Evolutionary conservation across 2,797 vertebrate species (phyloP).

Genomic region (Enteromius trimaculatus): DNA sequence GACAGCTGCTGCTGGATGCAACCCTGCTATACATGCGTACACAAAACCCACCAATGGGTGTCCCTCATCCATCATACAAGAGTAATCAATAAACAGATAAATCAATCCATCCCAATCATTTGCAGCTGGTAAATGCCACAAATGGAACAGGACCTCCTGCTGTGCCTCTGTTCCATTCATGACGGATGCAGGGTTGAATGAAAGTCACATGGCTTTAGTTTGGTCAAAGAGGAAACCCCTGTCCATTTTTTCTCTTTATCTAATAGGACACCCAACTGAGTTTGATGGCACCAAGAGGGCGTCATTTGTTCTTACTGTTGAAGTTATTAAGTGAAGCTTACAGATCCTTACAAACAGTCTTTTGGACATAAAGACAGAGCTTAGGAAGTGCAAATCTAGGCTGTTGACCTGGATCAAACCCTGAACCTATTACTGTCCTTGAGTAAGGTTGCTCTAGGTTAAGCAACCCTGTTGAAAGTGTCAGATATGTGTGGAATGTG

Average conservation of each 20-base stretch:
- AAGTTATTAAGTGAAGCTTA: conserved; percentile 1
- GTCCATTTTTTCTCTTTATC: background rate
- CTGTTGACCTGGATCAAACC: background rate
- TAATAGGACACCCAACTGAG: background rate
- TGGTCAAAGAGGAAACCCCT: conserved; percentile 33
- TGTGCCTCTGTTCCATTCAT: conserved; percentile 55
- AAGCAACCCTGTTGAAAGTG: background rate
- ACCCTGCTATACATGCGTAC: conserved; percentile 5
- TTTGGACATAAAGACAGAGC: background rate
- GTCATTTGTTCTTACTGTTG: background rate
- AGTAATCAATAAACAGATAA: conserved; percentile 66
- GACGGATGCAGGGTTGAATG: conserved; percentile 43
- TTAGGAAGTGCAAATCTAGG: background rate
- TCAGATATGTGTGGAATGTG: background rate
- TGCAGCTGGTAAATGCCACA: conserved; percentile 60
- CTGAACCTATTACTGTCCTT: conserved; percentile 3
- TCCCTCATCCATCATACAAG: conserved; percentile 66
- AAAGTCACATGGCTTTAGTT: conserved; percentile 35
- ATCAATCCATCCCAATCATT: conserved; percentile 74
- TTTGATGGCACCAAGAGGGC: background rate
- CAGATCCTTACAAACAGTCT: background rate
- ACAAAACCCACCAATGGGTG: conserved; percentile 11
- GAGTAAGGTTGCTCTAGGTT: background rate
- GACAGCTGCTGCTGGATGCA: conserved; percentile 38
- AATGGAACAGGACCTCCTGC: conserved; percentile 40